Conservation (phyloP, 2,113 vertebrate species). For the Solenodon paradoxus region DNA sequence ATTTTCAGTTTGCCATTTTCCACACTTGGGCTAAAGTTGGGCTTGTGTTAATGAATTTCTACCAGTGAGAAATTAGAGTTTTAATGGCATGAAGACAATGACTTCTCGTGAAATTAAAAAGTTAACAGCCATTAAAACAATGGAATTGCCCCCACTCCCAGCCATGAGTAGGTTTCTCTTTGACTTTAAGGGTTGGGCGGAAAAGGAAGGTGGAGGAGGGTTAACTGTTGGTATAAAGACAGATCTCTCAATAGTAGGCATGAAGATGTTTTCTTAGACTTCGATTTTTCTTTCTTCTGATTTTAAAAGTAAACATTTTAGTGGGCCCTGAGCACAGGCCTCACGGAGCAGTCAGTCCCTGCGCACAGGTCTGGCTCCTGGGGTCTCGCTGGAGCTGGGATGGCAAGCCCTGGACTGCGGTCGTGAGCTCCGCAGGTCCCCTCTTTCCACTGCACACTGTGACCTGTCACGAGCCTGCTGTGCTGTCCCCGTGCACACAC, state of each 20-base stretch:
- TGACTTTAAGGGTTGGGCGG: neutral
- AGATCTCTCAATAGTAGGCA: neutral
- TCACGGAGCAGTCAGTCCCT: neutral
- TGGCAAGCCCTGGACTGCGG: neutral
- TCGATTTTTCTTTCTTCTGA: too few relatives aligned
- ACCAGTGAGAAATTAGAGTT: too few relatives aligned
- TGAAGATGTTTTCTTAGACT: neutral
- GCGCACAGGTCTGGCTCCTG: neutral
- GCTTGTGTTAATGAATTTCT: too few relatives aligned
- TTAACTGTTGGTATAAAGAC: neutral
- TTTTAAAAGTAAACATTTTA: neutral
- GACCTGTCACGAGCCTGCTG: neutral
- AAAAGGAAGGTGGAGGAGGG: neutral
- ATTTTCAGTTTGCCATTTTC: too few relatives aligned
- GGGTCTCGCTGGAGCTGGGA: fast-evolving
- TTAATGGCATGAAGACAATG: too few relatives aligned
- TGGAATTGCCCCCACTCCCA: neutral
- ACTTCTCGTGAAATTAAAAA: neutral
- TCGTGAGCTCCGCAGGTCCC: neutral
- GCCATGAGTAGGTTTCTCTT: neutral
- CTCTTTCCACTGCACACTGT: neutral
- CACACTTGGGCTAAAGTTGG: too few relatives aligned
- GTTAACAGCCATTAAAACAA: neutral
- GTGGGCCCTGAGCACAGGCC: neutral
- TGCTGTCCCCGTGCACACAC: neutral